Conservation (phyloP, 2,888 invertebrate species). For the Eupithecia tripunctaria region DNA sequence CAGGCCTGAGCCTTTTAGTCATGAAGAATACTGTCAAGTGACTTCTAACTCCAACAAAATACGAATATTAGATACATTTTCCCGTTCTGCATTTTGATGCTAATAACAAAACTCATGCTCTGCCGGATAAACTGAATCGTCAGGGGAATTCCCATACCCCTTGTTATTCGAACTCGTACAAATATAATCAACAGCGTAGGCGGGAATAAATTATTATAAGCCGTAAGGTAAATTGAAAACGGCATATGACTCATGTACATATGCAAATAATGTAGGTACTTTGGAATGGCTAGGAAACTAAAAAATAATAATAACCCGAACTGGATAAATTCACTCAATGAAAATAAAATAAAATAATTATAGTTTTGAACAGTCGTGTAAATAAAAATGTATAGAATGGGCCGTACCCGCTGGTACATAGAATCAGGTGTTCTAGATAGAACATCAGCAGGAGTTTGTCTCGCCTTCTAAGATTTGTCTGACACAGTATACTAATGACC, state of each 20-base stretch:
- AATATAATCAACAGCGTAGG: constrained; percentile 43
- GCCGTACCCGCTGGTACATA: background rate
- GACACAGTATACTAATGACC: background rate
- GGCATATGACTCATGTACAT: constrained; percentile 35
- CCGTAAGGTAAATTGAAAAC: constrained; percentile 41
- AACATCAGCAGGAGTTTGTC: background rate
- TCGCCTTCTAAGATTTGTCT: background rate
- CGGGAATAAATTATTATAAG: constrained; percentile 44
- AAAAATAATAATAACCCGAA: too few species aligned
- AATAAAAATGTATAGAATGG: background rate
- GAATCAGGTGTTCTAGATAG: background rate
- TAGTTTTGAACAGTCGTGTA: background rate
- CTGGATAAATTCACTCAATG: too few species aligned
- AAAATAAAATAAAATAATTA: too few species aligned
- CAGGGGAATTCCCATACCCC: constrained; percentile 36
- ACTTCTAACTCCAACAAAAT: background rate
- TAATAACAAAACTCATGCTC: constrained; percentile 18
- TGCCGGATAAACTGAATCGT: constrained; percentile 34
- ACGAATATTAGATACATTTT: background rate
- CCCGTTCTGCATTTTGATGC: background rate
- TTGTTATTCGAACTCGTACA: constrained; percentile 35
- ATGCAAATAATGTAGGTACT: constrained; percentile 30
- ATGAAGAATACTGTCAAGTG: too few species aligned
- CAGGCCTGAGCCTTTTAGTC: too few species aligned
- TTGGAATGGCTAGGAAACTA: constrained; percentile 15